phyloP scores from a whole-genome alignment of 1,140 invertebrate genomes.

The Probaryconus sp. region DNA sequence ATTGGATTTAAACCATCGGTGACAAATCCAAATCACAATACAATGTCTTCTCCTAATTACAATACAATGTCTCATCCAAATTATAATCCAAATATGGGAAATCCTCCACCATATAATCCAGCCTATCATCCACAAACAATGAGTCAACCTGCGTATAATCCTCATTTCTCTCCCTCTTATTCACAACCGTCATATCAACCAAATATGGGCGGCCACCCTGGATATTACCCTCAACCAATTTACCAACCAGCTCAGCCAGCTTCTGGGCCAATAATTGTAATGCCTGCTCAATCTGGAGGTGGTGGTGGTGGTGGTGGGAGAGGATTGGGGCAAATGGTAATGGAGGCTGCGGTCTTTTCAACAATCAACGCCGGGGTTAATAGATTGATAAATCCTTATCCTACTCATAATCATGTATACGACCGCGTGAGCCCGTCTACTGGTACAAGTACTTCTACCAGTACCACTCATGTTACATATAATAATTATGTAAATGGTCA shows the following conservation, averaged over 20 bases:
- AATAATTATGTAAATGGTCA: constrained; percentile 67
- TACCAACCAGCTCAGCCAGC: constrained; percentile 65
- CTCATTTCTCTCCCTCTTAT: constrained; percentile 28
- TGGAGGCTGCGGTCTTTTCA: constrained; percentile 70
- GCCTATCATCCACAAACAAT: constrained; percentile 37
- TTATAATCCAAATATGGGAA: constrained; percentile 10
- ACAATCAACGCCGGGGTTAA: constrained; percentile 70
- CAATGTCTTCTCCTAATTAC: constrained; percentile 16
- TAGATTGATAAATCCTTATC: constrained; percentile 63
- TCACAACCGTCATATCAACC: constrained; percentile 28
- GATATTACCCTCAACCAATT: constrained; percentile 60
- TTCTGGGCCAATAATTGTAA: constrained; percentile 66
- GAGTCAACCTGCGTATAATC: constrained; percentile 31
- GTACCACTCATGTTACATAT: constrained; percentile 68
- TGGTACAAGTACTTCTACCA: constrained; percentile 9
- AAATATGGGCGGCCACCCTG: constrained; percentile 18
- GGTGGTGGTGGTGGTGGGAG: constrained; percentile 56
- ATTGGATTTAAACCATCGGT: constrained; percentile 37
- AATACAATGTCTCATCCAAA: constrained; percentile 26
- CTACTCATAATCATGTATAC: constrained; percentile 46
- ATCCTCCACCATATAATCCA: constrained; percentile 21
- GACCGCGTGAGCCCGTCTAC: constrained; percentile 7
- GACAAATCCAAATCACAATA: neutral
- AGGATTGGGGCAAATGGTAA: constrained; percentile 68
- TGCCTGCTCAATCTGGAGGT: constrained; percentile 59